A percentile compares a stretch with the other conserved stretches of the same genome.
Evolutionary conservation across 2,888 invertebrate genomes (phyloP).

Genomic region (Chymomyza fuscimana): DNA sequence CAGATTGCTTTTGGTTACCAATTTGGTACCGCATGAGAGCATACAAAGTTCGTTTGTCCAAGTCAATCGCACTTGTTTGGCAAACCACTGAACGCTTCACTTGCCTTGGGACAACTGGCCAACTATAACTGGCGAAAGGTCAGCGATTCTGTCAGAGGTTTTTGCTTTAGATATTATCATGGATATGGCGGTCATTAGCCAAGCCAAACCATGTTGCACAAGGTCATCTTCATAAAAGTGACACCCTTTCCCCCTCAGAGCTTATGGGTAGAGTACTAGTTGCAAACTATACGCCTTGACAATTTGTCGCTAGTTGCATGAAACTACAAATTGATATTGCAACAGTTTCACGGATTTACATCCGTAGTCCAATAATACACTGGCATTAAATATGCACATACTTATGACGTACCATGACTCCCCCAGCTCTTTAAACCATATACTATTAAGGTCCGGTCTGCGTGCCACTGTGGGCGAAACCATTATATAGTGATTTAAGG

Average conservation of each 20-base stretch:
- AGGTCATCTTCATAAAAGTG: slow-evolving; percentile 38
- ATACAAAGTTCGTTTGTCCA: neutral
- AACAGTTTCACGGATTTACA: neutral
- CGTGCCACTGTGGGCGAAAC: slow-evolving; percentile 28
- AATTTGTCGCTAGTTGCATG: neutral
- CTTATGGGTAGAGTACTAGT: no score
- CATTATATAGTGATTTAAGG: slow-evolving; percentile 43
- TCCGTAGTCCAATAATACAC: neutral
- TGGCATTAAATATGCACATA: neutral
- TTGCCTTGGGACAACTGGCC: slow-evolving; percentile 35
- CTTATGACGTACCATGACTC: no score
- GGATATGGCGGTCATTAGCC: slow-evolving; percentile 44
- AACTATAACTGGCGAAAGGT: slow-evolving; percentile 48
- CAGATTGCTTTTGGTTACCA: no score
- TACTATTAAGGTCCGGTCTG: neutral
- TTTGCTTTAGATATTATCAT: neutral
- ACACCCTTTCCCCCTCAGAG: no score
- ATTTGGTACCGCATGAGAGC: no score
- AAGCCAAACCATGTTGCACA: slow-evolving; percentile 35
- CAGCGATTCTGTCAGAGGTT: slow-evolving; percentile 45
- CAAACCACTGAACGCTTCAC: slow-evolving; percentile 48
- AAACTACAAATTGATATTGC: neutral
- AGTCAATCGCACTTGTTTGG: neutral
- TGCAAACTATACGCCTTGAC: neutral
- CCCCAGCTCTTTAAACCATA: neutral